Conservation (phyloP, 2,113 vertebrate species). For the Pipra filicauda region DNA sequence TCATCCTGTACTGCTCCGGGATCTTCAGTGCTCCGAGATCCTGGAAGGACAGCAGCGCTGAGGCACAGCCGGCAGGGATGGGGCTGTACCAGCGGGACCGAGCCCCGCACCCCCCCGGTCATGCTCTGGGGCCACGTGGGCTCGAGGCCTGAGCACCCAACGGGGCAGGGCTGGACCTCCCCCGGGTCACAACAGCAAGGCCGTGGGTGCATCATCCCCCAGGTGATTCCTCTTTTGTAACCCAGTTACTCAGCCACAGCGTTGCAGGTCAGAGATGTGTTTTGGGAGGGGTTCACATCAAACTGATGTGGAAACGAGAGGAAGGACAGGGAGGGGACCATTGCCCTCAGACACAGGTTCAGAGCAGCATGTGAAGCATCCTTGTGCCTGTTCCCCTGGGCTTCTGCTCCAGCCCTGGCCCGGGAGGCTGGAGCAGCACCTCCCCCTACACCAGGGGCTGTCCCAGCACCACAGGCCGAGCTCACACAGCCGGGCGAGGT, state of each 20-base stretch:
- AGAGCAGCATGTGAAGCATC: background rate
- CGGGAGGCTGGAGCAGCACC: background rate
- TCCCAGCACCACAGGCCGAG: fast-evolving
- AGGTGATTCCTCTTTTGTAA: fast-evolving
- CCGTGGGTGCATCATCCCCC: background rate
- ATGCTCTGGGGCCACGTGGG: fast-evolving
- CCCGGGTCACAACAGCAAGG: fast-evolving
- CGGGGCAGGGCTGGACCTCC: fast-evolving
- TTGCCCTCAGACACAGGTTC: no score
- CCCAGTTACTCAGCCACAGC: background rate
- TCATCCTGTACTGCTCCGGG: conserved; percentile 90
- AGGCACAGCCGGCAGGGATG: fast-evolving
- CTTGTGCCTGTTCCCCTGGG: background rate
- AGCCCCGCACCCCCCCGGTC: fast-evolving
- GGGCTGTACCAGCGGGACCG: fast-evolving
- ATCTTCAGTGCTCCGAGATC: conserved; percentile 95
- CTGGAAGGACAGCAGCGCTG: conserved; percentile 49
- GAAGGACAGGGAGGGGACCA: background rate
- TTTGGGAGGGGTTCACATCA: background rate
- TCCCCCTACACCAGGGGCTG: fast-evolving
- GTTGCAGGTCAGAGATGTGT: background rate
- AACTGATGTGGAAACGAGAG: background rate
- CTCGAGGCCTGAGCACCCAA: fast-evolving
- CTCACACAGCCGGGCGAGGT: background rate
- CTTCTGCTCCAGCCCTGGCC: background rate